These are phyloP conservation scores for Xenotilapia caudafasciata DNA, from an alignment of 2,113 vertebrate species.

Conservation along the genomic window DNA sequence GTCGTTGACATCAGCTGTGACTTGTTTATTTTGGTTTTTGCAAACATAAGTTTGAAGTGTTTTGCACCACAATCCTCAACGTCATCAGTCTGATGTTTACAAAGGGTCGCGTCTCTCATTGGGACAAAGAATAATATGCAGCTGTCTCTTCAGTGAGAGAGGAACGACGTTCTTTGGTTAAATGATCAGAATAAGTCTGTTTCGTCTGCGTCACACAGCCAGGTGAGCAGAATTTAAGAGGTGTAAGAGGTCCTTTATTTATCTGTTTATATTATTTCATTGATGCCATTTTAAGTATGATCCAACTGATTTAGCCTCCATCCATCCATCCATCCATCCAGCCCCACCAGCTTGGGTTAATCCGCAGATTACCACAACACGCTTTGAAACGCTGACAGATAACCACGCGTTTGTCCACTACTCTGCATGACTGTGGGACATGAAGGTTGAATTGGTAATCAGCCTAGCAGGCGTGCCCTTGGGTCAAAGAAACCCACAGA, in stretches of 20 bases:
- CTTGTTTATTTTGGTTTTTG: not conserved
- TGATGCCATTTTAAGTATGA: not conserved
- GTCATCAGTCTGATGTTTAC: not conserved
- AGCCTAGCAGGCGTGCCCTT: not conserved
- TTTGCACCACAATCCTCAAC: not conserved
- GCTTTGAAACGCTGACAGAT: not conserved
- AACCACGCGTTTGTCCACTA: not conserved
- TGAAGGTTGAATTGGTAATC: not conserved
- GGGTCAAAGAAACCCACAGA: not conserved
- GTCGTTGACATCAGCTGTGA: not conserved
- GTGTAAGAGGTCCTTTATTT: not conserved
- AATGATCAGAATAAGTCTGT: not conserved
- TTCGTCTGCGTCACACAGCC: not conserved
- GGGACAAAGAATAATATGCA: not conserved
- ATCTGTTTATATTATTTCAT: not conserved
- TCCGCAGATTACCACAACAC: not conserved
- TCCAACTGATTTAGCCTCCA: not conserved
- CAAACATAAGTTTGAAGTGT: rapidly evolving
- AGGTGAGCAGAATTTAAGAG: rapidly evolving
- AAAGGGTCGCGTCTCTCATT: not conserved
- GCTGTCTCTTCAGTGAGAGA: not conserved
- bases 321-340: not conserved
- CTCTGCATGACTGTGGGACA: not conserved
- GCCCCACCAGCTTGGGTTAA: not conserved
- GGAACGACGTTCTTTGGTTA: not conserved